Evolutionary conservation across 2,113 vertebrate species (phyloP), one percentile per base, ranked within the genome.

Genomic region (Herpailurus yagouaroundi): DNA sequence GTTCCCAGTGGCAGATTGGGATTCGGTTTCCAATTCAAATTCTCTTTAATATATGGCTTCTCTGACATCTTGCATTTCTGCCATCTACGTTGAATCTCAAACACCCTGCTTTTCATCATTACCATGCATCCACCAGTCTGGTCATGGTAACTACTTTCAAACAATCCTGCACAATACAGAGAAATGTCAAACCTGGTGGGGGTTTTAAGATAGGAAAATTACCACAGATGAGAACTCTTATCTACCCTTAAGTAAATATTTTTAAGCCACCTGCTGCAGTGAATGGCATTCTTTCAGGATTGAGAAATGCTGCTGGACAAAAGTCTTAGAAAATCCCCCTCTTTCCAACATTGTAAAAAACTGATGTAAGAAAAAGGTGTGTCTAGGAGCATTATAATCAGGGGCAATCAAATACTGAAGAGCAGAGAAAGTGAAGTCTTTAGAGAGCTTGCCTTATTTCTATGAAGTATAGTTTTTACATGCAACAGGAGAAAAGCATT

Each of bases 1-100:
- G 98, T 98, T 98, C 98, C 97, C 88, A 98, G 98, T 99, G 98
- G 98, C 98, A 99, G 98, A 96, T 92, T 98, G 96, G 98, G 98
- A 99, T 98, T 99, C 63, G 71, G 98, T 98, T 99, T 99, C 99
- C 98, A 99, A 99, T 99, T 99, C 98, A 99, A 99, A 99, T 99
- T 98, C 98, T 95, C 98, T 98, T 98, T 99, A 99, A 99, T 99
- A 99, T 98, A 98, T 97, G 97, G 97, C 98, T 99, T 97, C 97
- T 97, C 98, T 98, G 99, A 99, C 99, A 99, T 96, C 96, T 97
- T 96, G 94, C 96, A 98, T 99, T 98, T 98, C 97, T 98, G 90
- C 88, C 97, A 95, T 97, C 96, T 91, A 98, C 38, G 96, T 41
- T 98, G 98, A 98, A 99, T 99, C 98, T 97, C 97, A 99, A 99